Evolutionary conservation across 2,797 vertebrate species (phyloP), one percentile per base, ranked within the genome.

Genomic region (Xenops minutus): DNA sequence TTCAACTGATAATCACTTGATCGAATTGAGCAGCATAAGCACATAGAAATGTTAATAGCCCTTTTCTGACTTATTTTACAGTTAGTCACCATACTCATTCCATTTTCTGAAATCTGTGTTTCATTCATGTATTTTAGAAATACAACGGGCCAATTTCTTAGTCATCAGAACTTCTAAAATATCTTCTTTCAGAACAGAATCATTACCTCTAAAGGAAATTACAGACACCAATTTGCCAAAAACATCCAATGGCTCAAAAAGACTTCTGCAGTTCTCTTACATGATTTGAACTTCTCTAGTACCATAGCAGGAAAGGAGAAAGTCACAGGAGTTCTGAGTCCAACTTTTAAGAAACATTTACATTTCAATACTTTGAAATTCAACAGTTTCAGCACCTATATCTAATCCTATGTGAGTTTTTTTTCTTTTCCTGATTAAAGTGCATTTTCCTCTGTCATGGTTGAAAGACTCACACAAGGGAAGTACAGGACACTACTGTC

Each of bases 1-100:
- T 95, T 92, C 72, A 95, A 96, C 96, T 96, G 97, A 97, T 56
- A 85, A 97, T 76, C 80, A 81, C 77, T 85, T 89, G 89, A 86
- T 89, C 95, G 71, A 91, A 82, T 62, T 51, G 49, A 95, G 61
- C 84, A 96, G 87, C 32, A 76, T 39, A 93, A 94, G 48, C 64
- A 88, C 71, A 87, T 8, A 8, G 55, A 95, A 55, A 43, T 2
- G 1, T 58, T 81, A 90, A 8, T 3, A 85, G 36, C 32, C 32
- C 24, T 68, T 79, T 66, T 75, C 49, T 77, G 30, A 80, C 58
- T 76, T 29, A 49, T 72, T 27, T 55, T 69, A 64, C 39, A 51
- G 32, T 23, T 26, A 48, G 19, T n/a, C 76, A 74, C 19, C 41
- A 41, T n/a, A 64, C 29, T 66, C 34, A 56, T 63, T 67, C 17